A percentile compares a stretch with the other conserved stretches of the same genome.
Conservation (phyloP, 2,888 invertebrate genomes). For the Phyllotreta cruciferae region DNA sequence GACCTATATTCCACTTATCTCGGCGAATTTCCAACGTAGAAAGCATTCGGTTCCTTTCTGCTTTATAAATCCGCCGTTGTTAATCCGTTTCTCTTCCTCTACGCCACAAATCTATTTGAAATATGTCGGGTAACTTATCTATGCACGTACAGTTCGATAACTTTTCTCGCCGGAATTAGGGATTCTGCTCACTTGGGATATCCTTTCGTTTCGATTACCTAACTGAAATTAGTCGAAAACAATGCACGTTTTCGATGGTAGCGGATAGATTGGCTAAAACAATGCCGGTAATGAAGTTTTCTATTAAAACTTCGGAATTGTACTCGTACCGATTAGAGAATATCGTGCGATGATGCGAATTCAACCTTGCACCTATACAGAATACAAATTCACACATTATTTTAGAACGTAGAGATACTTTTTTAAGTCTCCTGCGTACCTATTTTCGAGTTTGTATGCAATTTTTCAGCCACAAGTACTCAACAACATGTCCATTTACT, state of each 20-base stretch:
- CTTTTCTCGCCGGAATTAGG: constrained; percentile 8
- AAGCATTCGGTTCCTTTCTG: constrained; percentile 28
- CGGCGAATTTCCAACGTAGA: constrained; percentile 36
- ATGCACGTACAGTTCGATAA: constrained; percentile 20
- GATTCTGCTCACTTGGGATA: constrained; percentile 13
- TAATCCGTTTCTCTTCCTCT: constrained; percentile 24
- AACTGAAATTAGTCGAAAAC: constrained; percentile 18
- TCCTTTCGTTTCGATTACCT: constrained; percentile 13
- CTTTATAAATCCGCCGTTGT: constrained; percentile 35
- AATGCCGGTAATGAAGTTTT: no score
- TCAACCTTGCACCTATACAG: no score
- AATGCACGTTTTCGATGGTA: constrained; percentile 6
- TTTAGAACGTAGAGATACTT: no score
- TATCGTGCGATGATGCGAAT: no score
- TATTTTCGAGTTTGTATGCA: no score
- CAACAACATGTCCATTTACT: no score
- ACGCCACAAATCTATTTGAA: constrained; percentile 28
- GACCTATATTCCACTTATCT: constrained; percentile 39
- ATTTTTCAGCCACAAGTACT: no score
- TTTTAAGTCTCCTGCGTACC: no score
- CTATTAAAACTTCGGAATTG: no score
- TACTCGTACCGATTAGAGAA: no score
- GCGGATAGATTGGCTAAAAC: constrained; percentile 1
- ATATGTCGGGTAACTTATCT: constrained; percentile 26
- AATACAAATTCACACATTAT: no score